Evolutionary conservation across 2,888 invertebrate genomes (phyloP).

Genomic region (Protodeltote pygarga): DNA sequence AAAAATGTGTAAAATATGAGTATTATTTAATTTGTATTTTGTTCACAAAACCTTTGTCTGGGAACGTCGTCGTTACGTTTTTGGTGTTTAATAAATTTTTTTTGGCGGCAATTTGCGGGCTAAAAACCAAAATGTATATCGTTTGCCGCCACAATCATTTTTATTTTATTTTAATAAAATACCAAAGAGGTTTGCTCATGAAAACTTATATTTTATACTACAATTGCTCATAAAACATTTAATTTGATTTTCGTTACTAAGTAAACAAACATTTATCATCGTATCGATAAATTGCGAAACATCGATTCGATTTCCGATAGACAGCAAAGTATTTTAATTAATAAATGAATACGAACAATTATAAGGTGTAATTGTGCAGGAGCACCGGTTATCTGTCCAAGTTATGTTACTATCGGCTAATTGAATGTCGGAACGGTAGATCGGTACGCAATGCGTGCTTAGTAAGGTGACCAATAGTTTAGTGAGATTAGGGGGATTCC

Average conservation of each 20-base stretch:
- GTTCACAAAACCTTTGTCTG: too few relatives aligned
- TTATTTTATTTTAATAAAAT: too few relatives aligned
- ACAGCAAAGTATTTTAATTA: constrained; percentile 48
- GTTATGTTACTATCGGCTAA: constrained; percentile 46
- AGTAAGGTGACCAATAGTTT: constrained; percentile 37
- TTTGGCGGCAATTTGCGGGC: too few relatives aligned
- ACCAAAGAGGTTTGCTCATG: too few relatives aligned
- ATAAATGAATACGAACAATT: constrained; percentile 51
- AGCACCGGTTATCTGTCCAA: constrained; percentile 40
- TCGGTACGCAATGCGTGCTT: constrained; percentile 42
- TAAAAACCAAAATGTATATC: too few relatives aligned
- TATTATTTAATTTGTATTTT: too few relatives aligned
- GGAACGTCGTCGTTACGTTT: too few relatives aligned
- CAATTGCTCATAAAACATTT: background rate
- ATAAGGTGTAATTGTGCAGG: constrained; percentile 47
- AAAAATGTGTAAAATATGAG: too few relatives aligned
- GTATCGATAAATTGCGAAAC: constrained; percentile 19
- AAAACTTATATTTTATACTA: background rate
- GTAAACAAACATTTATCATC: constrained; percentile 21
- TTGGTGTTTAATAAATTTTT: too few relatives aligned
- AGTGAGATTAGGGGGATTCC: constrained; percentile 31
- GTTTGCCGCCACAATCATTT: too few relatives aligned
- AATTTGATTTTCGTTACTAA: background rate
- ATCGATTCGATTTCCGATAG: constrained; percentile 42
- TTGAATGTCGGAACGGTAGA: constrained; percentile 44